phyloP scores from a whole-genome alignment of 2,797 vertebrate species.

The Pseudotriccus pelzelni region DNA sequence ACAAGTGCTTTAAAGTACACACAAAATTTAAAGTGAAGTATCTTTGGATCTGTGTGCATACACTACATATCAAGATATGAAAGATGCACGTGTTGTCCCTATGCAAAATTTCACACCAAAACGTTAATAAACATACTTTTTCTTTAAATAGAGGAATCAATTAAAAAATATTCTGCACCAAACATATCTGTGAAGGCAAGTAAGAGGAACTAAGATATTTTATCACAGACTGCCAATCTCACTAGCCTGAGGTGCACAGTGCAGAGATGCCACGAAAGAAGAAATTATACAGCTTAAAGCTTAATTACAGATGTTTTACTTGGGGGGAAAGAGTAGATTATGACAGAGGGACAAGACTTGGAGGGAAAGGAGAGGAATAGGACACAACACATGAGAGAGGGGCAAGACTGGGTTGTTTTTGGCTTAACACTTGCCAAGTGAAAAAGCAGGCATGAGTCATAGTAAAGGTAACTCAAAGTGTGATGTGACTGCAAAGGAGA shows the following conservation, averaged over 20 bases:
- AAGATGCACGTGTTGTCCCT: not conserved
- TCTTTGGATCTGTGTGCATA: not conserved
- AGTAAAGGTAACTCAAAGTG: constrained; percentile 55
- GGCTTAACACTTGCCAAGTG: constrained; percentile 2
- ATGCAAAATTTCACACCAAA: not conserved
- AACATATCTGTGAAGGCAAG: not conserved
- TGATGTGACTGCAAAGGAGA: constrained; percentile 51
- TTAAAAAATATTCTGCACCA: not conserved
- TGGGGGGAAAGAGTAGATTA: not conserved
- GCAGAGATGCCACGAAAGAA: not conserved
- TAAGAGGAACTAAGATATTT: not conserved
- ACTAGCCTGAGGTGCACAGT: not conserved
- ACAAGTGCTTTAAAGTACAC: not conserved
- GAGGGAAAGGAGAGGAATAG: not conserved
- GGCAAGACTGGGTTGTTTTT: not conserved
- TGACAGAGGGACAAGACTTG: not conserved
- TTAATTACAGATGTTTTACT: not conserved
- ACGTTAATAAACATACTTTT: not conserved
- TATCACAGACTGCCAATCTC: not conserved
- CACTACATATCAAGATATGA: not conserved
- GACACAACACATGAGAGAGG: not conserved
- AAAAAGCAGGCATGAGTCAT: constrained; percentile 64
- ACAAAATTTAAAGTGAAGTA: not conserved
- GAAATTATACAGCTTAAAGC: not conserved
- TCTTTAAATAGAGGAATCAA: not conserved